Percentiles rank a stretch among this genome's conserved stretches.
These are phyloP conservation scores for Drosophila rubida DNA, from an alignment of 2,888 invertebrate genomes.

Conservation along the genomic window DNA sequence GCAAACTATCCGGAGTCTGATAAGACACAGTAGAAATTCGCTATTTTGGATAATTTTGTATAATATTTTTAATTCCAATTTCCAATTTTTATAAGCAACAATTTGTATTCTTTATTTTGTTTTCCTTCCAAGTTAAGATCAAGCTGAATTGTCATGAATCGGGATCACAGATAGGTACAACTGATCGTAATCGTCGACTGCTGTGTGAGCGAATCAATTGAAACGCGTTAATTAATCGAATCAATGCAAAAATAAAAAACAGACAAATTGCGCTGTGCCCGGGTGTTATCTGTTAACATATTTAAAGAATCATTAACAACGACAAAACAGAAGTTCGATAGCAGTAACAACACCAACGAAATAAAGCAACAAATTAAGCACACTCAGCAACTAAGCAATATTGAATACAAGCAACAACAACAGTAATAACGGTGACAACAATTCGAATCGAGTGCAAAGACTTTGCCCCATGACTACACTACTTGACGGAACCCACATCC, in stretches of 20 bases:
- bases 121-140: no score
- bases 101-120: no score
- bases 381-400: conserved; percentile 57
- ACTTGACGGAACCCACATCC: conserved; percentile 12
- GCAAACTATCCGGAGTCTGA: conserved; percentile 15
- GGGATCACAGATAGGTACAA: neutral
- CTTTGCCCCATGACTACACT: conserved; percentile 80
- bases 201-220: conserved; percentile 15
- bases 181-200: neutral
- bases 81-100: no score
- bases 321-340: conserved; percentile 64
- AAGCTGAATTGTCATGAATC: neutral
- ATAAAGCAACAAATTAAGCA: conserved; percentile 28
- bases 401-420: conserved; percentile 43
- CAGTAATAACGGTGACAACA: conserved; percentile 56
- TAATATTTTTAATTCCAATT: no score
- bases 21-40: conserved; percentile 9
- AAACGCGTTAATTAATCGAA: conserved; percentile 15
- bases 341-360: conserved; percentile 25
- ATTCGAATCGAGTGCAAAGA: conserved; percentile 65
- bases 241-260: conserved; percentile 8
- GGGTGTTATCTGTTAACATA: conserved; percentile 62
- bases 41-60: neutral
- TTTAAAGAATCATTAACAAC: conserved; percentile 60
- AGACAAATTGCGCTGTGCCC: conserved; percentile 9